Conservation (phyloP, 2,113 vertebrate species). For the Athene cunicularia region DNA sequence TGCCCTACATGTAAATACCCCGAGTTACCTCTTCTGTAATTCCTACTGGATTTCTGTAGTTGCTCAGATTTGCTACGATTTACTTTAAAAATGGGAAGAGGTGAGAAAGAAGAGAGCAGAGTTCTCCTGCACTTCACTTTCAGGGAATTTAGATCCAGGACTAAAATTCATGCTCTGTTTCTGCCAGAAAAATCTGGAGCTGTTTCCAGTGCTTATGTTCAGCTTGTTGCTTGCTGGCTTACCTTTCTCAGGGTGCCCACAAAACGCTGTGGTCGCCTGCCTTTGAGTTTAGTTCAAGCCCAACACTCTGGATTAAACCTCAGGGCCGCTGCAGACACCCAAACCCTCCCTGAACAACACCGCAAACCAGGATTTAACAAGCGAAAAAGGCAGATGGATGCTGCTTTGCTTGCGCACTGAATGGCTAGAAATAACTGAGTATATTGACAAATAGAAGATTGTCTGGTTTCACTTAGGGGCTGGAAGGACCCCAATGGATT, state of each 20-base stretch:
- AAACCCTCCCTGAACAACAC: not conserved
- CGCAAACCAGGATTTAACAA: not conserved
- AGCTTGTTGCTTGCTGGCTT: not conserved
- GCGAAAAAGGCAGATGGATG: not conserved
- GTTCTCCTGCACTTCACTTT: not conserved
- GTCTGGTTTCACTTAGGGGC: slow-evolving; percentile 12
- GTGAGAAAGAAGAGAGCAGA: not conserved
- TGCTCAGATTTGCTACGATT: not conserved
- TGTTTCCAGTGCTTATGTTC: not conserved
- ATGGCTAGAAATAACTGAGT: not conserved
- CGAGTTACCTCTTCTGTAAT: not conserved
- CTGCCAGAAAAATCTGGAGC: not conserved
- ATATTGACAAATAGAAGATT: not conserved
- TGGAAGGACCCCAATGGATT: slow-evolving; percentile 11
- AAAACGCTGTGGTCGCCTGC: not conserved
- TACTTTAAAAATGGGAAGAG: not conserved
- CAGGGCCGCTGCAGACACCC: not conserved
- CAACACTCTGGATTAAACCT: not conserved
- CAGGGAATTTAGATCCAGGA: not conserved
- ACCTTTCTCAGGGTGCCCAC: not conserved
- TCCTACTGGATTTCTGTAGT: not conserved
- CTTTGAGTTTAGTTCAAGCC: not conserved
- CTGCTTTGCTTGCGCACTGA: not conserved
- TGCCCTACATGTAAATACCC: not conserved
- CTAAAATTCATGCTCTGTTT: not conserved